These are phyloP conservation scores for Illadopsis cleaveri DNA, from an alignment of 2,113 vertebrate species.

Conservation along the genomic window DNA sequence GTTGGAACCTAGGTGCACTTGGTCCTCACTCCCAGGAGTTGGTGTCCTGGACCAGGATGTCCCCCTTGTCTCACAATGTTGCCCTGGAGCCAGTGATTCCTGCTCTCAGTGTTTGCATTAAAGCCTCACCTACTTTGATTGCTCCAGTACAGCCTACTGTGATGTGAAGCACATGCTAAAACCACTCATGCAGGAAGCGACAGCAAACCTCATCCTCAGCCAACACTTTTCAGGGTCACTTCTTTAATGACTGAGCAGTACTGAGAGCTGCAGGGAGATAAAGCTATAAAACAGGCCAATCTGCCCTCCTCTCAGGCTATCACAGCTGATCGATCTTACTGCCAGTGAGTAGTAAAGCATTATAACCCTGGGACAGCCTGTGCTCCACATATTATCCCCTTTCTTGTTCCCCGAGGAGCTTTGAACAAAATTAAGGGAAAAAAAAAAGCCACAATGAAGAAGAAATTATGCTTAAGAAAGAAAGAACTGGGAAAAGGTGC, in stretches of 20 bases:
- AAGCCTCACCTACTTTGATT: neutral
- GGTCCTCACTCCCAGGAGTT: neutral
- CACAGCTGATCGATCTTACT: neutral
- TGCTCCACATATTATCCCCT: neutral
- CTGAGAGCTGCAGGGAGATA: neutral
- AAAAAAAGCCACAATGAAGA: neutral
- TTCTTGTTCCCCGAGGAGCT: neutral
- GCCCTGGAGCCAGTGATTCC: neutral
- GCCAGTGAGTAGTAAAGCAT: neutral
- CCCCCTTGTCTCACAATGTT: neutral
- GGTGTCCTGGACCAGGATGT: neutral
- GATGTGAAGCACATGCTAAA: neutral
- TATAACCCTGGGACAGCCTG: conserved; percentile 1
- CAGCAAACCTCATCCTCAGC: neutral
- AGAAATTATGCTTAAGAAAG: neutral
- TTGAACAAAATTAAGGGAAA: neutral
- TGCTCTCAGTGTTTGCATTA: neutral
- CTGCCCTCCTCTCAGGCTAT: neutral
- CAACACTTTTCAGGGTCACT: neutral
- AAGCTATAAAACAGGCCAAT: neutral
- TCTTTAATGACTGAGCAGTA: neutral
- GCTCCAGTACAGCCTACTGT: neutral
- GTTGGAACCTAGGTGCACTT: neutral
- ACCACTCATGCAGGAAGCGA: neutral
- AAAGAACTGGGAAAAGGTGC: neutral